A percentile compares a stretch with the other conserved stretches of the same genome.
Conservation (phyloP, 2,797 vertebrate species). For the Paguma larvata region DNA sequence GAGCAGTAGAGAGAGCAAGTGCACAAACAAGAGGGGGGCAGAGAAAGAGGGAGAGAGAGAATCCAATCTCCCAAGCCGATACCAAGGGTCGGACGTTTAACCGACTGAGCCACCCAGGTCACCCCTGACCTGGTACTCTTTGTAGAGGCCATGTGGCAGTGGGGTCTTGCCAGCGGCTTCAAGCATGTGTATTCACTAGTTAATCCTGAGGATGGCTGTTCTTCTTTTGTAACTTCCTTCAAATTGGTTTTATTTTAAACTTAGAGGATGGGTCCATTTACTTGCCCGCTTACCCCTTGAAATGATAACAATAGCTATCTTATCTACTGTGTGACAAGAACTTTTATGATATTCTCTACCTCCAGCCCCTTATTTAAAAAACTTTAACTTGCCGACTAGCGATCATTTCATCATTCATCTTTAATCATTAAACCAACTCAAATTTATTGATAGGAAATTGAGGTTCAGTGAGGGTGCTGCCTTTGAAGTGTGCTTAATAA, state of each 20-base stretch:
- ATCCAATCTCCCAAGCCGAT: no score
- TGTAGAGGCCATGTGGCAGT: neutral
- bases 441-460: neutral
- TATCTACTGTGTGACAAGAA: neutral
- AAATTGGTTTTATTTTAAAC: neutral
- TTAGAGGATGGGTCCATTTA: neutral
- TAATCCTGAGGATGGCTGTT: constrained; percentile 35
- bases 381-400: neutral
- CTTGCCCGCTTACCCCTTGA: neutral
- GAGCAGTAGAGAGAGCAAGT: no score
- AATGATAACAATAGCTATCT: neutral
- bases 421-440: constrained; percentile 48
- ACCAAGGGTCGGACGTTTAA: no score
- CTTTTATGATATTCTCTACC: neutral
- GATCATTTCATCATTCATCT: neutral
- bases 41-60: no score
- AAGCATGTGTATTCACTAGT: neutral
- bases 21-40: no score
- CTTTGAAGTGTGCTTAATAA: neutral
- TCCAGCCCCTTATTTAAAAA: neutral
- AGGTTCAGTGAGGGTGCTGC: neutral
- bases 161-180: neutral
- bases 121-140: neutral
- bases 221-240: neutral
- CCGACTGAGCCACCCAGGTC: no score